phyloP scores from a whole-genome alignment of 92 coral and sea anemone species.

The Actinostola sp. region DNA sequence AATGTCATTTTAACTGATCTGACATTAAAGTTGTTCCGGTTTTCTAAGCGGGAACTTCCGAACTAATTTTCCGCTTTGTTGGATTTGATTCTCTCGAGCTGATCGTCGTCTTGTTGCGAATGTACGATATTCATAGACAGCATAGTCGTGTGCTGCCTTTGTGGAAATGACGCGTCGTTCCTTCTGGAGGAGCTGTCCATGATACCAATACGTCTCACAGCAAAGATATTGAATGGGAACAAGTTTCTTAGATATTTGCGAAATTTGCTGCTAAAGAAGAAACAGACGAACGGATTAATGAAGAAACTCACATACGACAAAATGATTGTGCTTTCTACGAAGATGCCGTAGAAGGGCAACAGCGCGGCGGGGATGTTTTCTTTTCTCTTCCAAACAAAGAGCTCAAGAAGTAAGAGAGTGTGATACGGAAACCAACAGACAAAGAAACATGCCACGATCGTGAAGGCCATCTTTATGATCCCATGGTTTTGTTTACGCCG shows the following conservation, averaged over 20 bases:
- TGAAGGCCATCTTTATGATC: constrained; percentile 2
- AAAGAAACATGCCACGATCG: constrained; percentile 10
- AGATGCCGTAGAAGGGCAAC: neutral
- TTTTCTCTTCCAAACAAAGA: constrained; percentile 15
- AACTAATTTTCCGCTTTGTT: no score
- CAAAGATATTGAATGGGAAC: constrained; percentile 4
- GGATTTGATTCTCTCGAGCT: no score
- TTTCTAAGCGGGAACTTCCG: no score
- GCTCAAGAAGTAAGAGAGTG: neutral
- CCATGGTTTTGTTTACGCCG: neutral
- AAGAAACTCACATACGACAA: constrained; percentile 14
- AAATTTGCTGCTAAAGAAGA: constrained; percentile 7
- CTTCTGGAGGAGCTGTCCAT: no score
- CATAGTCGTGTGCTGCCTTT: no score
- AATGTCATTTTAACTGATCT: no score
- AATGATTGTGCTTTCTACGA: neutral
- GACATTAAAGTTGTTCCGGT: no score
- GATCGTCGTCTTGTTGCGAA: no score
- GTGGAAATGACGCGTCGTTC: no score
- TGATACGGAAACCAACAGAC: constrained; percentile 21
- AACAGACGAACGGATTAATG: constrained; percentile 13
- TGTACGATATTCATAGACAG: no score
- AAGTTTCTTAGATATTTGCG: neutral
- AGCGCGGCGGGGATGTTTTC: neutral
- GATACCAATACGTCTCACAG: no score